phyloP scores from a whole-genome alignment of 2,797 vertebrate species.

The Pygocentrus nattereri region DNA sequence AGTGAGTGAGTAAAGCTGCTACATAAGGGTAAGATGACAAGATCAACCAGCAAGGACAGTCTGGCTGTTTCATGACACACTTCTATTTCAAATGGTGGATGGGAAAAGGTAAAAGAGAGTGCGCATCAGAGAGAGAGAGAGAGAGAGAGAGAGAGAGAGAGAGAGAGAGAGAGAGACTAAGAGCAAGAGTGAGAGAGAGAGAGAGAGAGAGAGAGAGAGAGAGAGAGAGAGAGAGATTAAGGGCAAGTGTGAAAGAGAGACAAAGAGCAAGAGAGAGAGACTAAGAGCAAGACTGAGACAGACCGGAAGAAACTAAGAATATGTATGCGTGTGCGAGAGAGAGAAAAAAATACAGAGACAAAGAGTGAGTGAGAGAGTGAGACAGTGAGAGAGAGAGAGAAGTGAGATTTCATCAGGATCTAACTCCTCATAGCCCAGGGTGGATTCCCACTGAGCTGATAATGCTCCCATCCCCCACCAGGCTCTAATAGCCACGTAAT shows the following conservation, averaged over 20 bases:
- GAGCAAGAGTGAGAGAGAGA: constrained; percentile 4
- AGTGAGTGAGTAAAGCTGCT: not conserved
- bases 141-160: constrained; percentile 1
- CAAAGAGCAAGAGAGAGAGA: constrained; percentile 50
- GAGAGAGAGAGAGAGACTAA: constrained; percentile 46
- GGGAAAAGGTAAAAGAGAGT: constrained; percentile 43
- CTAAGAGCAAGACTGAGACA: constrained; percentile 27
- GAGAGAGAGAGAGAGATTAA: constrained; percentile 57
- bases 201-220: constrained; percentile 20
- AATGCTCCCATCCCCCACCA: constrained; percentile 64
- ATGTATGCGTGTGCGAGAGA: not conserved
- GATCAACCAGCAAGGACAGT: not conserved
- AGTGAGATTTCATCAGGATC: constrained; percentile 1
- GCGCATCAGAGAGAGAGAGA: constrained; percentile 35
- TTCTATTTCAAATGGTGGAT: constrained; percentile 1
- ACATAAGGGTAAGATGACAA: not conserved
- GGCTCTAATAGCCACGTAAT: constrained; percentile 74
- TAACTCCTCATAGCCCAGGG: constrained; percentile 56
- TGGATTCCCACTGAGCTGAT: constrained; percentile 69
- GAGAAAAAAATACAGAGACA: not conserved
- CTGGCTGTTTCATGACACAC: not conserved
- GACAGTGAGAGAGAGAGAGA: constrained; percentile 17
- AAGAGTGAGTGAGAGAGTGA: constrained; percentile 13
- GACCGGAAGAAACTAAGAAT: not conserved
- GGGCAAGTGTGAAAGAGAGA: constrained; percentile 45